Evolutionary conservation across 2,113 vertebrate genomes (phyloP).

Genomic region (Phalacrocorax brasilianus): DNA sequence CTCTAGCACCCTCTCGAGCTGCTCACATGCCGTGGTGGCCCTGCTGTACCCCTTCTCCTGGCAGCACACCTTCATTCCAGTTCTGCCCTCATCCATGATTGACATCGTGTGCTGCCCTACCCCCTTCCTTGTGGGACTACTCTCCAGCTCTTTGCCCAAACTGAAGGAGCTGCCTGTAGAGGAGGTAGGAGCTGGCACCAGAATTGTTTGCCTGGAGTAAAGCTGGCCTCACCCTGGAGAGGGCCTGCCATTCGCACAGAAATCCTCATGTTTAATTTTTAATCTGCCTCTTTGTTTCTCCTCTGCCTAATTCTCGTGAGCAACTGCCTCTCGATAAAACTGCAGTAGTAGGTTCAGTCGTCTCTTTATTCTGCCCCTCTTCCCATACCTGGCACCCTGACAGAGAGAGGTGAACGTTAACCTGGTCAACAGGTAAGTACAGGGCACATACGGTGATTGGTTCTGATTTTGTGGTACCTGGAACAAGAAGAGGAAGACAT

Average conservation of each 20-base stretch:
- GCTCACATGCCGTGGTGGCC: slow-evolving; percentile 94
- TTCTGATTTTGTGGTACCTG: not conserved
- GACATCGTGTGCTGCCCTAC: slow-evolving; percentile 99
- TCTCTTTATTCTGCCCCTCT: not conserved
- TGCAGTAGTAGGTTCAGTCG: not conserved
- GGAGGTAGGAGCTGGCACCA: slow-evolving; percentile 81
- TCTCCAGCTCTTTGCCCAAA: slow-evolving; percentile 95
- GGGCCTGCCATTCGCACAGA: not conserved
- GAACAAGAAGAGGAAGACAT: not conserved
- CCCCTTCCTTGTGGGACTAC: slow-evolving; percentile 94
- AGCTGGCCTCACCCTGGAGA: not conserved
- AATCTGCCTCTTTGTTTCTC: not conserved
- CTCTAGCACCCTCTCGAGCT: slow-evolving; percentile 93
- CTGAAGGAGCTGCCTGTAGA: slow-evolving; percentile 97
- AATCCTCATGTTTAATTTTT: not conserved
- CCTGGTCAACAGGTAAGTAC: not conserved
- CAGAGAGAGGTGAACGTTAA: not conserved
- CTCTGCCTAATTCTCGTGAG: not conserved
- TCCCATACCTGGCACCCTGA: not conserved
- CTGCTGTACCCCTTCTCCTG: slow-evolving; percentile 99
- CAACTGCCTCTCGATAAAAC: not conserved
- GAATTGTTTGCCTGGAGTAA: not conserved
- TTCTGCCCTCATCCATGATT: slow-evolving; percentile 95
- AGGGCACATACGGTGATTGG: not conserved
- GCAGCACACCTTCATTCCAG: slow-evolving; percentile 99